phyloP scores from a whole-genome alignment of 2,113 vertebrate species.

The Podarcis cretensis region DNA sequence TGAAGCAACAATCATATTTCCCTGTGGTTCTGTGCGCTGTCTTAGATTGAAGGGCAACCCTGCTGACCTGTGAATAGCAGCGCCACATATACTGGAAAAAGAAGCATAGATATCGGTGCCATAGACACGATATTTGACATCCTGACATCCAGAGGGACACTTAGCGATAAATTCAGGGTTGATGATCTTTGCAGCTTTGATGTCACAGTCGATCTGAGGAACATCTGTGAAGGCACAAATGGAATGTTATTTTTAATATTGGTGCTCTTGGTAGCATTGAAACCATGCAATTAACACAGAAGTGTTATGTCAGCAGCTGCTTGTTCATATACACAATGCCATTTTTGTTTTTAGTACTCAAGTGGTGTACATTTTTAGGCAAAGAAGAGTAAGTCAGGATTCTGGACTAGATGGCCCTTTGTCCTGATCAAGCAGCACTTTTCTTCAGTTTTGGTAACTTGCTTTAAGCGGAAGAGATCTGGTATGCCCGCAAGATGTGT shows the following conservation, averaged over 20 bases:
- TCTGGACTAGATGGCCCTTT: too few species aligned
- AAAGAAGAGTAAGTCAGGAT: not conserved
- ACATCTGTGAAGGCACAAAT: conserved; percentile 79
- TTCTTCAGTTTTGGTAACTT: not conserved
- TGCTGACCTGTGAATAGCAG: conserved; percentile 93
- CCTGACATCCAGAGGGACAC: conserved; percentile 90
- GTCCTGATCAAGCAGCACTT: too few species aligned
- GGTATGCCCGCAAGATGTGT: not conserved
- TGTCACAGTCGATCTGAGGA: conserved; percentile 89
- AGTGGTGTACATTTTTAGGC: not conserved
- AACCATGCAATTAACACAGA: not conserved
- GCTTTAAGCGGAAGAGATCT: not conserved
- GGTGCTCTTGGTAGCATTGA: not conserved
- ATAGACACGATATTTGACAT: conserved; percentile 89
- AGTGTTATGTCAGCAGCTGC: not conserved
- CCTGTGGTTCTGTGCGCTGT: not conserved
- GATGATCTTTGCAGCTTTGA: conserved; percentile 91
- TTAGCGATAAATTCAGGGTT: conserved; percentile 93
- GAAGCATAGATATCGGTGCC: conserved; percentile 93
- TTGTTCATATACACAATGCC: accelerated
- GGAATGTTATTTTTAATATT: conserved; percentile 48
- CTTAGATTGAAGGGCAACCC: not conserved
- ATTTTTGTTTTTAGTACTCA: not conserved
- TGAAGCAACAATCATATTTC: not conserved
- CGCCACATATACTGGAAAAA: conserved; percentile 94